Evolutionary conservation across 2,113 vertebrate genomes (phyloP).

Genomic region (Pangasianodon gigas): DNA sequence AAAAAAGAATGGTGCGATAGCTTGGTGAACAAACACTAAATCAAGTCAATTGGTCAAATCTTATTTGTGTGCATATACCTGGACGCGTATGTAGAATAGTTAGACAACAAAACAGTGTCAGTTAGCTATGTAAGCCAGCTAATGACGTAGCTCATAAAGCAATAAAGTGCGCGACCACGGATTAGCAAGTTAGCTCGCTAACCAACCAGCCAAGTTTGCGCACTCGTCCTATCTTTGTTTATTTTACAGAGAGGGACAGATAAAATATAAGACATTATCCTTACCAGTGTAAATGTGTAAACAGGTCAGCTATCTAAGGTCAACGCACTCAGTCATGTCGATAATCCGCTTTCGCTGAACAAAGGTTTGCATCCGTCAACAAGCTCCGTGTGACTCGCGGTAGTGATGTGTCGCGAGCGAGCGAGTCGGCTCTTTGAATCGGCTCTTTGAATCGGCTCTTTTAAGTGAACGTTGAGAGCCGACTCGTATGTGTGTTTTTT

Average conservation of each 20-base stretch:
- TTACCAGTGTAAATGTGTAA: neutral
- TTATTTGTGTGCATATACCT: neutral
- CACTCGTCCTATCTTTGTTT: neutral
- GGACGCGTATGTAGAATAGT: neutral
- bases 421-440: neutral
- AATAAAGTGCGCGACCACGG: neutral
- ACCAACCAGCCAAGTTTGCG: neutral
- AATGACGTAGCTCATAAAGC: neutral
- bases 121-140: neutral
- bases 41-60: neutral
- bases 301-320: neutral
- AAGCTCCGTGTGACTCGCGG: neutral
- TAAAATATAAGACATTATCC: neutral
- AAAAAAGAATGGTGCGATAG: neutral
- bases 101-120: neutral
- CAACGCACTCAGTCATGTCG: neutral
- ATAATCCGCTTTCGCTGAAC: neutral
- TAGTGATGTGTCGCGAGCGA: neutral
- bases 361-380: conserved; percentile 9
- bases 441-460: neutral
- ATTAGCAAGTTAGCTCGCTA: conserved; percentile 1
- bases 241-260: neutral
- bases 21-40: neutral
- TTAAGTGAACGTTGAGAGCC: neutral
- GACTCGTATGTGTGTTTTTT: neutral